Conservation (phyloP, 2,113 vertebrate genomes). For the Zosterops borbonicus region DNA sequence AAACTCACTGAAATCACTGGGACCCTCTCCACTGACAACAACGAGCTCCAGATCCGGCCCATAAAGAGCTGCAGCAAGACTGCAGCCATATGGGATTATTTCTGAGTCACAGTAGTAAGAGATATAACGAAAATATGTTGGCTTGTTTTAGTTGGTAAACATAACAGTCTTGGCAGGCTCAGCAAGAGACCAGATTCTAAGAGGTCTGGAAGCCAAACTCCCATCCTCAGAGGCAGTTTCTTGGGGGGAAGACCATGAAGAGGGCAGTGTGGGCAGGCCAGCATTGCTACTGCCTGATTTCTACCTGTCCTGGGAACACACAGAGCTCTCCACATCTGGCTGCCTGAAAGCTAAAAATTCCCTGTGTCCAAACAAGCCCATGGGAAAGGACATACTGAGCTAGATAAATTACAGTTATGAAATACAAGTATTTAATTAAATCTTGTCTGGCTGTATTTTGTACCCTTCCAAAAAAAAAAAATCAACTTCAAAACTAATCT, state of each 20-base stretch:
- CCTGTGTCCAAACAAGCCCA: neutral
- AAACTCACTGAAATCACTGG: neutral
- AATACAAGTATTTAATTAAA: conserved; percentile 66
- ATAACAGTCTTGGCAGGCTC: neutral
- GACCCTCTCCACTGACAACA: neutral
- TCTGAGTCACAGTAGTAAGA: conserved; percentile 34
- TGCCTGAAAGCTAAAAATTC: conserved; percentile 20
- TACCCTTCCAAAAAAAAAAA: neutral
- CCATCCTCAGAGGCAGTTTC: neutral
- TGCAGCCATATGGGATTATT: conserved; percentile 49
- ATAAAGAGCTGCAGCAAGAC: neutral
- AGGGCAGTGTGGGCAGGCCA: neutral
- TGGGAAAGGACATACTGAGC: conserved; percentile 30
- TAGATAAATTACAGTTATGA: conserved; percentile 53
- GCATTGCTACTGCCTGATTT: neutral
- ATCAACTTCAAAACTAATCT: conserved; percentile 37
- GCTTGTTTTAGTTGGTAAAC: conserved; percentile 30
- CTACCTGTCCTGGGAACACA: neutral
- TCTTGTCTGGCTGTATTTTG: conserved; percentile 37
- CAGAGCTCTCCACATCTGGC: neutral
- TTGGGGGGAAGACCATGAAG: neutral
- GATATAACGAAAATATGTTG: conserved; percentile 36
- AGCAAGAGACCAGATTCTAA: conserved; percentile 1
- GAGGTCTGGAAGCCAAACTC: neutral
- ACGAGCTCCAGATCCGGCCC: neutral